Percentiles rank a stretch among this genome's conserved stretches.
Evolutionary conservation across 2,797 vertebrate genomes (phyloP).

Genomic region (Otolemur crassicaudatus): DNA sequence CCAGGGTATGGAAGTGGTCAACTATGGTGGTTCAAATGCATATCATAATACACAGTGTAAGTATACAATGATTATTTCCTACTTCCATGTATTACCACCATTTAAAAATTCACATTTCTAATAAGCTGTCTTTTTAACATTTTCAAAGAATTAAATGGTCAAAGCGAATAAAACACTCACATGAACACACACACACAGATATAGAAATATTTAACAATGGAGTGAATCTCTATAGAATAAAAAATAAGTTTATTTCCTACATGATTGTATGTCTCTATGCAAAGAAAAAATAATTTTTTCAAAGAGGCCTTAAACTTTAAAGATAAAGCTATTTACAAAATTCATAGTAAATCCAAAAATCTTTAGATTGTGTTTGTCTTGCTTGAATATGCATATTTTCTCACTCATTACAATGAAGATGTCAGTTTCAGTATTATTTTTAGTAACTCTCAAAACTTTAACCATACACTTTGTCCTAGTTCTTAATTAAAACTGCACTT

Average conservation of each 20-base stretch:
- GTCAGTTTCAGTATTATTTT: not conserved
- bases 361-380: not conserved
- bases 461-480: not conserved
- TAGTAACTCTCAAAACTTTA: not conserved
- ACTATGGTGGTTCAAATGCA: too few relatives aligned
- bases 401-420: not conserved
- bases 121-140: not conserved
- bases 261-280: too few relatives aligned
- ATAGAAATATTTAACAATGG: not conserved
- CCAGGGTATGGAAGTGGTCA: too few relatives aligned
- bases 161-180: not conserved
- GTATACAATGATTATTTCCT: not conserved
- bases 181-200: not conserved
- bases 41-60: not conserved
- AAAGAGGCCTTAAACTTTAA: not conserved
- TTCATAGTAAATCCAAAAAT: not conserved
- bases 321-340: too few relatives aligned
- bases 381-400: not conserved
- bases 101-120: not conserved
- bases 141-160: not conserved
- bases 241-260: not conserved
- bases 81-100: not conserved
- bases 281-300: not conserved
- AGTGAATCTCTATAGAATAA: not conserved
- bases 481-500: not conserved